A percentile compares a stretch with the other conserved stretches of the same genome.
Conservation (phyloP, 2,797 vertebrate species). For the Rhynchonycteris naso region DNA sequence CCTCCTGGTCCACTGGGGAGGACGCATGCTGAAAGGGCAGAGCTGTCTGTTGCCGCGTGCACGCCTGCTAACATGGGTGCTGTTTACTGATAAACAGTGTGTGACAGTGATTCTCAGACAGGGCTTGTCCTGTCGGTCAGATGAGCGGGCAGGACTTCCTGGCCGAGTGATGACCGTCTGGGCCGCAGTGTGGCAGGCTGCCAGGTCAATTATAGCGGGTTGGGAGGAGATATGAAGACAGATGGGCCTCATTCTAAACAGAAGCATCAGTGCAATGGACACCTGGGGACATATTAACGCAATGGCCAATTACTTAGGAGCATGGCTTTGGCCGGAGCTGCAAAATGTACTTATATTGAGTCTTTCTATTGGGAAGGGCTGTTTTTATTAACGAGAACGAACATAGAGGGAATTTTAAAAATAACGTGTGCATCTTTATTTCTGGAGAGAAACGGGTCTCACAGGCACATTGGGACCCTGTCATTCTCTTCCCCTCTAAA, state of each 20-base stretch:
- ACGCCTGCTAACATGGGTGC: conserved; percentile 81
- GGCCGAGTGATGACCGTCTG: conserved; percentile 82
- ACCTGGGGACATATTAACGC: conserved; percentile 83
- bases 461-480: background rate
- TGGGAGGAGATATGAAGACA: conserved; percentile 86
- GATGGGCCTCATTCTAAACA: conserved; percentile 85
- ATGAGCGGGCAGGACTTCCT: conserved; percentile 81
- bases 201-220: conserved; percentile 86
- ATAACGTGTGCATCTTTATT: conserved; percentile 8
- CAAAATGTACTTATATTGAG: conserved; percentile 70
- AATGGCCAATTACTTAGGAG: conserved; percentile 82
- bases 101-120: conserved; percentile 80
- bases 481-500: conserved; percentile 17
- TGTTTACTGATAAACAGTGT: conserved; percentile 87
- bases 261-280: conserved; percentile 83
- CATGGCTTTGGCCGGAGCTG: conserved; percentile 52
- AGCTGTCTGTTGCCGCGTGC: conserved; percentile 79
- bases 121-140: conserved; percentile 85
- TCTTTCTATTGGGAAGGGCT: conserved; percentile 7
- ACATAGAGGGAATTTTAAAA: background rate
- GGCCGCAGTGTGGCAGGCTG: conserved; percentile 76
- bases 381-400: conserved; percentile 53
- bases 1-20: background rate
- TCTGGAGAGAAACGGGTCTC: conserved; percentile 42
- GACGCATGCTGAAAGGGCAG: conserved; percentile 72